Base-by-base conservation (phyloP, 2,113 vertebrate species). In the Chaetura pelagica region DNA sequence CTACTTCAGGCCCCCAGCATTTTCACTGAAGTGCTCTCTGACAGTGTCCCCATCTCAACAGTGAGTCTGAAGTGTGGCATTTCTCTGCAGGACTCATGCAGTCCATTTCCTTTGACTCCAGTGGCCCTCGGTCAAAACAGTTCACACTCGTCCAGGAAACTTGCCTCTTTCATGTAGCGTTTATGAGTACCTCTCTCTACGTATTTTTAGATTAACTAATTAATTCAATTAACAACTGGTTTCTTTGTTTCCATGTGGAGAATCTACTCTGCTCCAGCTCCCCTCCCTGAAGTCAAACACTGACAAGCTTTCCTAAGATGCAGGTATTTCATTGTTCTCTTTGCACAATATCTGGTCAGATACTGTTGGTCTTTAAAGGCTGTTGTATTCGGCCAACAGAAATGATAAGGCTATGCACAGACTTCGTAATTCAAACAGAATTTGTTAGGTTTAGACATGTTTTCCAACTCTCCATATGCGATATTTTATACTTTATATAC, bases 241-340 rank as follows among this genome's bases (percentile, higher is more conserved):
- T 83, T 77, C 72, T 94, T 87, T 79, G 52, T 87, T 93, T 93
- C 40, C 48, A 26, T 26, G 24, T 51, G 52, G 46, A 51, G 72
- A 86, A 88, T 71, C 34, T 86, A 49, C 34, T 42, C 35, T 72
- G 52, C 63, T 89, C 48, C 57, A 48, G 38, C 30, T 95, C 69
- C 48, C 76, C 73, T 92, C 94, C 89, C 84, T 72, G 1, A 81
- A 91, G 89, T 85, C 52, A 90, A 91, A 93, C 27, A 30, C 18
- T 12, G 26, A 69, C 26, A 55, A 75, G 22, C 62, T 93, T 87
- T 87, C 4, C 3, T 54, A n/a, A 75, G 81, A 44, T 52, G 68
- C 24, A 68, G 17, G 57, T 15, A 54, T 73, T 77, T 83, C 48
- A 51, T 77, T 89, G 64, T 84, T 89, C 61, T 78, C 89, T 92